phyloP scores from a whole-genome alignment of 2,888 invertebrate species.

The Cerastis rubricosa region DNA sequence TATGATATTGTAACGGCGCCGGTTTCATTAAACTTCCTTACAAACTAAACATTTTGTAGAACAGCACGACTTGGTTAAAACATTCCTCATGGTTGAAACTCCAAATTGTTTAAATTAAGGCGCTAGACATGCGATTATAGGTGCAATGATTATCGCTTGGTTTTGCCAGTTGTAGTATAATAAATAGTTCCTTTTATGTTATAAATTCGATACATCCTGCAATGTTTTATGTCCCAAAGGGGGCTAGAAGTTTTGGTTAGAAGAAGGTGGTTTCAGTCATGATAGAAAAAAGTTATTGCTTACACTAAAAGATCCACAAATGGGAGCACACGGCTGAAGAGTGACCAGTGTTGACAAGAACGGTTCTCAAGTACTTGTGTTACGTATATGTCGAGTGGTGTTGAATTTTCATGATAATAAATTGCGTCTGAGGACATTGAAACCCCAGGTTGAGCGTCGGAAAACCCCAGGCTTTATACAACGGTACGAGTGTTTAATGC shows the following conservation, averaged over 20 bases:
- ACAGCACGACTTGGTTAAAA: not conserved
- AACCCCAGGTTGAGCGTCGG: conserved; percentile 77
- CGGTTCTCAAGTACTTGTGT: conserved; percentile 19
- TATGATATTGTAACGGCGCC: conserved; percentile 20
- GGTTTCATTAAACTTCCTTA: conserved; percentile 13
- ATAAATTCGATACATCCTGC: not conserved
- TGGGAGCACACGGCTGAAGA: conserved; percentile 5
- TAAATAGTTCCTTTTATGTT: conserved; percentile 13
- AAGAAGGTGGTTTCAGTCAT: not conserved
- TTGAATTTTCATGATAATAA: conserved; percentile 63
- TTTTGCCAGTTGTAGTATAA: conserved; percentile 5
- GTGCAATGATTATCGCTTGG: not conserved
- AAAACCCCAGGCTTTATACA: conserved; percentile 76
- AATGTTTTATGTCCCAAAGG: not conserved
- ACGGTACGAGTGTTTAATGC: conserved; percentile 61
- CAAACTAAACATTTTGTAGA: conserved; percentile 2
- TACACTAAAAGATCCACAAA: not conserved
- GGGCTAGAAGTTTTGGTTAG: not conserved
- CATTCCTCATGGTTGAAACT: conserved; percentile 8
- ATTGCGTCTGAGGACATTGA: conserved; percentile 65
- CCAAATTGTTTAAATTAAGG: conserved; percentile 18
- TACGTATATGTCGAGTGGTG: conserved; percentile 26
- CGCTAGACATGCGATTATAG: not conserved
- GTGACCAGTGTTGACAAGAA: conserved; percentile 21
- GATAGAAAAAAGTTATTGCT: not conserved